phyloP scores from a whole-genome alignment of 2,888 invertebrate species.

The Resseliella maxima region DNA sequence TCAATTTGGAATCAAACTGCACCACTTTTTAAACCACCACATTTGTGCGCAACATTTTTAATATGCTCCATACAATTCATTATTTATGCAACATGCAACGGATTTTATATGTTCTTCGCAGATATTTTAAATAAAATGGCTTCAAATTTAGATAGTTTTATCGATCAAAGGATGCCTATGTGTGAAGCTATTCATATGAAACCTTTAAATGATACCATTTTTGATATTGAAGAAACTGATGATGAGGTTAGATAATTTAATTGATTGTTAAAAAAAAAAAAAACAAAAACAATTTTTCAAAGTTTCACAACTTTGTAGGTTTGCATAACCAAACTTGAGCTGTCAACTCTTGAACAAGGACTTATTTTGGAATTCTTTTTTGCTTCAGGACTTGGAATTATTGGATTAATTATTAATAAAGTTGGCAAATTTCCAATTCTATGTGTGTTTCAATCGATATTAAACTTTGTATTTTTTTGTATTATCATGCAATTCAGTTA shows the following conservation, averaged over 20 bases:
- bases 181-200: slow-evolving; percentile 63
- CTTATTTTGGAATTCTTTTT: slow-evolving; percentile 63
- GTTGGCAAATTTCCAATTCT: slow-evolving; percentile 63
- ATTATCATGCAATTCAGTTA: no score
- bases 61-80: slow-evolving; percentile 64
- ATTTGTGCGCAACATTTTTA: slow-evolving; percentile 62
- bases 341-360: slow-evolving; percentile 63
- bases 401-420: slow-evolving; percentile 63
- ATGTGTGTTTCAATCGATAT: slow-evolving; percentile 63
- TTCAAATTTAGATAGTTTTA: slow-evolving; percentile 62
- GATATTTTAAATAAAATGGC: slow-evolving; percentile 64
- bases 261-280: not conserved
- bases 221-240: no score
- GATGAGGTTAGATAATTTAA: slow-evolving; percentile 24
- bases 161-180: slow-evolving; percentile 62
- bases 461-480: no score
- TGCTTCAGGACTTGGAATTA: slow-evolving; percentile 63
- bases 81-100: slow-evolving; percentile 64
- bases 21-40: slow-evolving; percentile 63
- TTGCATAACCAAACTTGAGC: slow-evolving; percentile 63
- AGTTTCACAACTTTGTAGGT: not conserved
- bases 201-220: no score
- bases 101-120: slow-evolving; percentile 66
- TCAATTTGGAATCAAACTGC: slow-evolving; percentile 65
- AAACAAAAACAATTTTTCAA: not conserved